phyloP scores from a whole-genome alignment of 2,888 invertebrate genomes.

The Pristionchus fissidentatus region DNA sequence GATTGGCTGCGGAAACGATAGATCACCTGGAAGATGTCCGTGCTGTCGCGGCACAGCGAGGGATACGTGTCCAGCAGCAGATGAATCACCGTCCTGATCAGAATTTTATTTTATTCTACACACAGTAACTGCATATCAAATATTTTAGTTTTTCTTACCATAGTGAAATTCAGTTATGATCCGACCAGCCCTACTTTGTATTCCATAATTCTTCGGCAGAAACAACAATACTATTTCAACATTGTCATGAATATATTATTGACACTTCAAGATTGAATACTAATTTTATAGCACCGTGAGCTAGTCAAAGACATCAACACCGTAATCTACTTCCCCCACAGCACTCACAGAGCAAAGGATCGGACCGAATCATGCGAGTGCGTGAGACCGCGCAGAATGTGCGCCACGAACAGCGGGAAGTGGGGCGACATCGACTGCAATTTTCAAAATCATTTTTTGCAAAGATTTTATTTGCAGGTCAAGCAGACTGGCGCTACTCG shows the following conservation, averaged over 20 bases:
- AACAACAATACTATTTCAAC: background rate
- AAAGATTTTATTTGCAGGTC: too few relatives aligned
- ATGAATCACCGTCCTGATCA: slow-evolving; percentile 51
- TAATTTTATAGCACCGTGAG: too few relatives aligned
- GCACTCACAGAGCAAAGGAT: slow-evolving; percentile 53
- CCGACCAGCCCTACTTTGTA: too few relatives aligned
- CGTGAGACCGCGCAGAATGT: slow-evolving; percentile 58
- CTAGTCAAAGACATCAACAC: too few relatives aligned
- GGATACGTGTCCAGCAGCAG: slow-evolving; percentile 58
- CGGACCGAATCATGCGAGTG: slow-evolving; percentile 51
- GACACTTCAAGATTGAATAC: too few relatives aligned
- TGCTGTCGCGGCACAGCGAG: slow-evolving; percentile 56
- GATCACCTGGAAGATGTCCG: slow-evolving; percentile 59
- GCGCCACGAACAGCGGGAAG: slow-evolving; percentile 64
- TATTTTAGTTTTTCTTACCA: too few relatives aligned
- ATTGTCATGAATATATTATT: too few relatives aligned
- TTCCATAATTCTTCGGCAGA: background rate
- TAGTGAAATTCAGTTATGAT: too few relatives aligned
- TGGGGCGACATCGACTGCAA: slow-evolving; percentile 63
- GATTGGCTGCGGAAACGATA: background rate
- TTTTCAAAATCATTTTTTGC: background rate
- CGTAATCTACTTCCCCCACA: background rate
- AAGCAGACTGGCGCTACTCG: too few relatives aligned
- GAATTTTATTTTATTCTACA: too few relatives aligned
- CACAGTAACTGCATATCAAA: too few relatives aligned